These are phyloP conservation scores for Bilobella aurantiaca DNA, from an alignment of 1,140 invertebrate species.

Conservation along the genomic window DNA sequence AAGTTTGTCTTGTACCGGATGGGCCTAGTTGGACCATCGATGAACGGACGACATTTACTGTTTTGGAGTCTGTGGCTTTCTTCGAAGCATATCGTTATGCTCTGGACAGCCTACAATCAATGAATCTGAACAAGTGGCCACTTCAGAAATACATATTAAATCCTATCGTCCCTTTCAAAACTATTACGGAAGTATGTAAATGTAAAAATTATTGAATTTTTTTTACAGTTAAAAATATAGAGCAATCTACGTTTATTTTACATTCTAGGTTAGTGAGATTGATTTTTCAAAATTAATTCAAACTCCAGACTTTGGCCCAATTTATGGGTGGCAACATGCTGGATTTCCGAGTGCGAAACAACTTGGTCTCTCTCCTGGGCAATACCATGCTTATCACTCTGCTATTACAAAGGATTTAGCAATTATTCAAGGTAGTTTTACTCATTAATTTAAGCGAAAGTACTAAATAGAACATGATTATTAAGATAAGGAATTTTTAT, in stretches of 20 bases:
- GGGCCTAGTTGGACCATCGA: slow-evolving; percentile 3
- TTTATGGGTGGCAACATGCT: neutral
- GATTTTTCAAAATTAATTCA: neutral
- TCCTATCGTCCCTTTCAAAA: neutral
- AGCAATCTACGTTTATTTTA: too few species aligned
- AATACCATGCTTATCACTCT: slow-evolving; percentile 48
- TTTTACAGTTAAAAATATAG: too few species aligned
- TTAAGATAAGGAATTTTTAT: slow-evolving; percentile 40
- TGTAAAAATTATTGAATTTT: neutral
- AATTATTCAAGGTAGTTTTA: slow-evolving; percentile 58
- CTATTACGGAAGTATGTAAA: neutral
- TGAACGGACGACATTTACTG: slow-evolving; percentile 40
- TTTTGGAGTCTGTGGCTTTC: slow-evolving; percentile 57
- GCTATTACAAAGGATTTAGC: slow-evolving; percentile 53
- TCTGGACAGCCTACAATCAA: neutral
- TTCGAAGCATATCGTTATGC: slow-evolving; percentile 55
- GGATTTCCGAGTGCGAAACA: slow-evolving; percentile 37
- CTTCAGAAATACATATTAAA: neutral
- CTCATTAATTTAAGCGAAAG: slow-evolving; percentile 40
- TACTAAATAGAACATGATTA: neutral
- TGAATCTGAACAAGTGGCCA: neutral
- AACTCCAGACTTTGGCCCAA: neutral
- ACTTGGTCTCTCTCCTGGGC: slow-evolving; percentile 47
- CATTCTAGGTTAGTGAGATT: neutral
- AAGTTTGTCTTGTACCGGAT: neutral